Base-by-base conservation (phyloP, 2,797 vertebrate species). In the Pantherophis vulpinus region DNA sequence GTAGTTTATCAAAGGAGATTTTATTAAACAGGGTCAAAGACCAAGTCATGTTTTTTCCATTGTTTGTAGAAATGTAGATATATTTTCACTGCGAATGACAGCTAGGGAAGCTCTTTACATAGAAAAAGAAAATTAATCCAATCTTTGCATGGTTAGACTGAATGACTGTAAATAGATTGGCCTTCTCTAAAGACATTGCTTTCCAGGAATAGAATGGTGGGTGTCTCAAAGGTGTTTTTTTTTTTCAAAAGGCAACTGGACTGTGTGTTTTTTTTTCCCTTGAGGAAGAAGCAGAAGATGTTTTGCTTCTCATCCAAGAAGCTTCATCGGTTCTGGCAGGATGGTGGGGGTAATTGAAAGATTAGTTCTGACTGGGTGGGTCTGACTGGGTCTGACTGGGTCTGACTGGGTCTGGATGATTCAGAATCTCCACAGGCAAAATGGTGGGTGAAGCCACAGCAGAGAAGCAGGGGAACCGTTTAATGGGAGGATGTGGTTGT, bases 11-110 rank as follows among this genome's bases (percentile, higher is more conserved):
- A 56, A 91, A 58, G 60, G 37, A 5, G n/a, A 92, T 93, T 95
- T 94, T 1, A 60, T 94, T 58, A 93, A 89, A 56, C 89, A 92
- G n/a, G 23, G 86, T 18, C 10, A 94, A 91, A 63, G 63, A 66
- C 5, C 20, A 86, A 89, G 86, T 66, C 63, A 88, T 63, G 32
- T 92, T 92, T 94, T 94, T 94, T 94, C 91, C 93, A 83, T 91
- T 91, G 66, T 92, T 29, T 87, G 54, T 47, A 91, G 60, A 89
- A 94, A 86, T n/a, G 2, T 88, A 91, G 56, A 42, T 55, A 79
- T 37, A 91, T 9, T 23, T 51, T 92, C 63, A 90, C 83, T 86
- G 88, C 59, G 42, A 83, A 54, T 27, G 66, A 16, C 11, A 74
- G 47, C 56, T 74, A 87, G 60, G 29, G 5, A 66, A 47, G 18